Evolutionary conservation across 2,113 vertebrate species (phyloP), one percentile per base, ranked within the genome.

Genomic region (Myanophis thanlyinensis): DNA sequence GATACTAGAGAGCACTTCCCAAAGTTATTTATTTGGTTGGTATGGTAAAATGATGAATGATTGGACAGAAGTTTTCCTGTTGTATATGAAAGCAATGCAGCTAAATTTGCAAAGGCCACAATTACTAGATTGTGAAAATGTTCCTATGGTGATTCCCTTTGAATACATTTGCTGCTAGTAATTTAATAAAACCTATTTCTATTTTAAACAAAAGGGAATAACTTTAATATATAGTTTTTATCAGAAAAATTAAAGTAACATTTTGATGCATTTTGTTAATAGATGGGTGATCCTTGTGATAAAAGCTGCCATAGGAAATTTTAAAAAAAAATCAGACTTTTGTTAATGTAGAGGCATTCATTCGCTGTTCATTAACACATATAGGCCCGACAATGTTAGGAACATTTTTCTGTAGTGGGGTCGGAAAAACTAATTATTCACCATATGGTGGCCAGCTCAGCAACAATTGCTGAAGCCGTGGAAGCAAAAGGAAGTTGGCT

Each of bases 401-500:
- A 95, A 96, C 97, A 97, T 98, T 98, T 98, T 98, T 98, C 97
- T 98, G 96, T 98, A 98, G 97, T 95, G 97, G 97, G 97, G 98
- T 98, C 97, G 97, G 97, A 98, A 98, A 98, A 98, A 98, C 98
- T 99, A 99, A 99, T 99, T 99, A 99, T 99, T 98, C 98, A 96
- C 99, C 99, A 99, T 99, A 99, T 99, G 99, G 98, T 98, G 98
- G 97, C 97, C 94, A 87, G 97, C 98, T 98, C 97, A 97, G 96
- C 97, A 98, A 98, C 98, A 99, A 98, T 98, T 97, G 94, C 97
- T 95, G 95, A 96, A 97, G 96, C 97, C 89, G 87, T 95, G 95
- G 97, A 97, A 97, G 97, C 97, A 97, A 98, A 98, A 98, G 98
- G 97, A 98, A 98, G 98, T 98, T 97, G 97, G 97, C 97, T 90